Base-by-base conservation (phyloP, 2,888 invertebrate genomes). In the Drosophila hamatofila region DNA sequence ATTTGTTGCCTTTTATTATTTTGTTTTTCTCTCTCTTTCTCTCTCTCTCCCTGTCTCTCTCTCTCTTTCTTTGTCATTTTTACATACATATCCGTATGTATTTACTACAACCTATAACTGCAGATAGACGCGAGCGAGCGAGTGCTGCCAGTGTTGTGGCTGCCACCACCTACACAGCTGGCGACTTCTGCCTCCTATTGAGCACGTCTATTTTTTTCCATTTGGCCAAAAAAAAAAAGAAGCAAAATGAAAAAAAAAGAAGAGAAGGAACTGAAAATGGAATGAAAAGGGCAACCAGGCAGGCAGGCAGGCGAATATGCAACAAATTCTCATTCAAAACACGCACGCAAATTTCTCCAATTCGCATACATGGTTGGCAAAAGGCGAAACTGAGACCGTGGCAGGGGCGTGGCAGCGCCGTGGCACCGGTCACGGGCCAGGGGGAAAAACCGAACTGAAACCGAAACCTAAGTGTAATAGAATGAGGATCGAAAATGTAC, bases 291-390 rank as follows among this genome's bases (percentile, higher is more conserved):
- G 73, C 70, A 73, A 70, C 64, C 76, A 57, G 80, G 74, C 67
- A 30, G 30, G 88, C 76, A 57, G 80, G 74, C 67, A 30, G 30
- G 88, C 88, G 81, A 88, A 90, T 86, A 89, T 88, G 88, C 90
- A 90, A 89, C 90, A 88, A 88, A 89, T 89, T 89, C 83, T 79
- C 79, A 89, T 90, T 90, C 83, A 76, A 90, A 86, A 81, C 90
- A 90, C 90, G 90, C 90, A 89, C 90, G 81, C 89, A 89, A 88
- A 88, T 88, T 87, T 89, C 87, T 73, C 79, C 88, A 83, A 88
- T 89, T 87, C 88, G 86, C 88, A 88, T 80, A 72, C 71, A 75
- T 70, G 70, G 72, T 68, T 70, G 70, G 73, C 54, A 80, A 70
- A 82, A 66, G 76, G 68, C 70, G 66, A 74, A 77, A 65, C 76